Conservation (phyloP, 2,888 invertebrate genomes). For the Eurois occulta region DNA sequence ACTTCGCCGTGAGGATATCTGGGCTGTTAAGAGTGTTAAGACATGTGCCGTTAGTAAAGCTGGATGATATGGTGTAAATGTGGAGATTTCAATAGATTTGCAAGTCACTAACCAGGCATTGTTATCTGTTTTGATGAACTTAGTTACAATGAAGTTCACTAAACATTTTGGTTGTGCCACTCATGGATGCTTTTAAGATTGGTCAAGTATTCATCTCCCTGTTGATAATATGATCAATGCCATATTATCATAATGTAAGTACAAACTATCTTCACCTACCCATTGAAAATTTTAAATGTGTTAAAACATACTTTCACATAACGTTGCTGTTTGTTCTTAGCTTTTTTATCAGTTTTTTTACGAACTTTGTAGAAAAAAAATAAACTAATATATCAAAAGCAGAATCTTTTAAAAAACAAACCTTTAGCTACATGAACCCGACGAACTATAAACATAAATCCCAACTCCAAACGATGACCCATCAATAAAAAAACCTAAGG, state of each 20-base stretch:
- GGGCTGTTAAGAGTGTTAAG: background rate
- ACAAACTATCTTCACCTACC: background rate
- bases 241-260: background rate
- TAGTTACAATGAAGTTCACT: background rate
- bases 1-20: constrained; percentile 33
- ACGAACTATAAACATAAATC: background rate
- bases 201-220: background rate
- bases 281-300: background rate
- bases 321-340: background rate
- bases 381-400: background rate
- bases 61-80: background rate
- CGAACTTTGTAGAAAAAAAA: background rate
- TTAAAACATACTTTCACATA: background rate
- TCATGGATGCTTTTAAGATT: background rate
- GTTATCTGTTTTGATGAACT: constrained; percentile 7
- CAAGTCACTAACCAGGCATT: background rate
- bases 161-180: background rate
- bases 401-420: background rate
- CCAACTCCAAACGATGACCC: constrained; percentile 31
- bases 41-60: background rate
- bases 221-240: background rate
- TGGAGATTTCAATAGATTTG: constrained; percentile 3
- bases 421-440: background rate
- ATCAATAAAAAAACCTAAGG: constrained; percentile 47
- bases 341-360: background rate